A percentile compares a stretch with the other conserved stretches of the same genome.
phyloP scores from a whole-genome alignment of 1,140 invertebrate genomes.

The Cydia pomonella region DNA sequence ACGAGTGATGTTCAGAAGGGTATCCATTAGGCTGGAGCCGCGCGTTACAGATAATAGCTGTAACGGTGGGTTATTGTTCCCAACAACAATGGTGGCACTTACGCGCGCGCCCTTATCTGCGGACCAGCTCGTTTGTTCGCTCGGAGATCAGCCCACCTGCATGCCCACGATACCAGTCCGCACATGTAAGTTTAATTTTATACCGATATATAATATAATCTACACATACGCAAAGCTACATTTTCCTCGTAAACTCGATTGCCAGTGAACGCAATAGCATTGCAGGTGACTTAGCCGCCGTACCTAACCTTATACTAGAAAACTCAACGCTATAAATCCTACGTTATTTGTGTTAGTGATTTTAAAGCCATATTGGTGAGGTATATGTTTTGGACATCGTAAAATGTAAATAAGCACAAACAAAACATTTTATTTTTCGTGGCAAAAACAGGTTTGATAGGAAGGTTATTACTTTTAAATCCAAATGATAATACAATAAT shows the following conservation, averaged over 20 bases:
- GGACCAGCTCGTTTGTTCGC: conserved; percentile 64
- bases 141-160: conserved; percentile 52
- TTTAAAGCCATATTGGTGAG: too few relatives aligned
- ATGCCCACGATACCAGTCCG: conserved; percentile 42
- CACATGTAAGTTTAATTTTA: conserved; percentile 41
- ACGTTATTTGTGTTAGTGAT: too few relatives aligned
- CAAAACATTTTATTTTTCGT: too few relatives aligned
- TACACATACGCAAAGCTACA: conserved; percentile 35
- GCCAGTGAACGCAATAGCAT: neutral
- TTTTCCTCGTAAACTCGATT: neutral
- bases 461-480: too few relatives aligned
- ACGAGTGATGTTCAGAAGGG: conserved; percentile 55
- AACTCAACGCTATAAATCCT: too few relatives aligned
- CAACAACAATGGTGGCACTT: conserved; percentile 63
- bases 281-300: neutral
- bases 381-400: too few relatives aligned
- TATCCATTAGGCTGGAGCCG: conserved; percentile 58
- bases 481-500: too few relatives aligned
- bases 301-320: neutral
- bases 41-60: conserved; percentile 60
- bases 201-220: conserved; percentile 34
- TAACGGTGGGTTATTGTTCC: conserved; percentile 63
- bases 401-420: too few relatives aligned
- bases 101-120: conserved; percentile 64
- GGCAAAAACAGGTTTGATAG: too few relatives aligned